These are phyloP conservation scores for Theristicus caerulescens DNA, from an alignment of 2,113 vertebrate genomes.

Conservation along the genomic window DNA sequence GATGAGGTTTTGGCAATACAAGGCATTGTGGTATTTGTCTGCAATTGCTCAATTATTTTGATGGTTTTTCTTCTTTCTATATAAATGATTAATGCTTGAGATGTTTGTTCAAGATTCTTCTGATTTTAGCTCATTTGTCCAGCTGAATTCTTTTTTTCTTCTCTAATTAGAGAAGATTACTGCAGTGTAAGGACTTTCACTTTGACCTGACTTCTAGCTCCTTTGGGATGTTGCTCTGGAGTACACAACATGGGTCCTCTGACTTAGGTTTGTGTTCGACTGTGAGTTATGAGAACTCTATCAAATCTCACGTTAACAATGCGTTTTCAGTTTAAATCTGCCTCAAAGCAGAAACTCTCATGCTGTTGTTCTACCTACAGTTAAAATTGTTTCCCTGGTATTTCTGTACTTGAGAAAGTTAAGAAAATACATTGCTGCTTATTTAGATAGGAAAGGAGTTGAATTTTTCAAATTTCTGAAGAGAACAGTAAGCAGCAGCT, in stretches of 20 bases:
- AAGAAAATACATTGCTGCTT: neutral
- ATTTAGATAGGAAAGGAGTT: neutral
- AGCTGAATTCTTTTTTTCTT: slow-evolving; percentile 57
- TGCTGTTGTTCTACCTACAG: neutral
- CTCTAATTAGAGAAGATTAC: slow-evolving; percentile 52
- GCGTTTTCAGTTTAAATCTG: neutral
- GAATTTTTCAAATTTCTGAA: neutral
- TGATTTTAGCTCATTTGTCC: slow-evolving; percentile 71
- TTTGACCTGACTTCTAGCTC: slow-evolving; percentile 11
- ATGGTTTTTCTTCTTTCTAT: slow-evolving; percentile 54
- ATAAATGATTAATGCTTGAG: slow-evolving; percentile 74
- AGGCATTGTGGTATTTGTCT: slow-evolving; percentile 63
- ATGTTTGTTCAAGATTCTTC: slow-evolving; percentile 72
- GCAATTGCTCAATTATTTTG: slow-evolving; percentile 72
- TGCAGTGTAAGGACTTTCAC: slow-evolving; percentile 44
- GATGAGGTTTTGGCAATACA: slow-evolving; percentile 58
- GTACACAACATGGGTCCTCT: neutral
- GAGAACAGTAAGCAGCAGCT: neutral
- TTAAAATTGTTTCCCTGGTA: neutral
- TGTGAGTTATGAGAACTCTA: neutral
- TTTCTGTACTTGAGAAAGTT: neutral
- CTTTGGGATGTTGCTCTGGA: slow-evolving; percentile 2
- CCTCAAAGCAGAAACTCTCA: slow-evolving; percentile 28
- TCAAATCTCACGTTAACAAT: neutral
- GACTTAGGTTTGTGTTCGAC: neutral